A percentile compares a stretch with the other conserved stretches of the same genome.
Conservation (phyloP, 2,113 vertebrate species). For the Regulus satrapa region DNA sequence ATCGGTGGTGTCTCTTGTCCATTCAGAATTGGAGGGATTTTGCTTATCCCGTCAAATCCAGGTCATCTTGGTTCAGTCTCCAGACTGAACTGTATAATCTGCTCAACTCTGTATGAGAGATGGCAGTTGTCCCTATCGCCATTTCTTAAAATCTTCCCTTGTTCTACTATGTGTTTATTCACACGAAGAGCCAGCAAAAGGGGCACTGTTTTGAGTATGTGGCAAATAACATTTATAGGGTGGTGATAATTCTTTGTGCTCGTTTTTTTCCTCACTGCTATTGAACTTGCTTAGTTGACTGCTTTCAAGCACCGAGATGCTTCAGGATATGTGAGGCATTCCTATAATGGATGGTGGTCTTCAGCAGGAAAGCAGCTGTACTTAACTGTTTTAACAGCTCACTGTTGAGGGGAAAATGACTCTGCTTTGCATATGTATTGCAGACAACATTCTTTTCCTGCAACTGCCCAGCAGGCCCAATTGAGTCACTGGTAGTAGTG, state of each 20-base stretch:
- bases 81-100: background rate
- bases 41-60: background rate
- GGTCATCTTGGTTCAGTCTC: background rate
- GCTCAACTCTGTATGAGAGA: background rate
- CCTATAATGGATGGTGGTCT: background rate
- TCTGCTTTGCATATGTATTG: background rate
- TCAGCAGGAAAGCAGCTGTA: background rate
- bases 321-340: background rate
- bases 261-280: background rate
- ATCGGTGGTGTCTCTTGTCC: background rate
- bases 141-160: background rate
- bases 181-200: background rate
- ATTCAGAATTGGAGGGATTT: background rate
- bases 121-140: background rate
- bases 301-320: background rate
- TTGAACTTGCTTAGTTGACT: background rate
- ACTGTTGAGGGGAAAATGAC: background rate
- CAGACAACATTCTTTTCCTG: background rate
- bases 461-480: background rate
- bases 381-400: background rate
- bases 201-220: background rate
- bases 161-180: background rate
- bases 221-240: background rate
- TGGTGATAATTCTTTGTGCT: background rate
- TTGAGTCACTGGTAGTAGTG: background rate